Base-by-base conservation (phyloP, 2,888 invertebrate genomes). In the Sepiola atlantica region DNA sequence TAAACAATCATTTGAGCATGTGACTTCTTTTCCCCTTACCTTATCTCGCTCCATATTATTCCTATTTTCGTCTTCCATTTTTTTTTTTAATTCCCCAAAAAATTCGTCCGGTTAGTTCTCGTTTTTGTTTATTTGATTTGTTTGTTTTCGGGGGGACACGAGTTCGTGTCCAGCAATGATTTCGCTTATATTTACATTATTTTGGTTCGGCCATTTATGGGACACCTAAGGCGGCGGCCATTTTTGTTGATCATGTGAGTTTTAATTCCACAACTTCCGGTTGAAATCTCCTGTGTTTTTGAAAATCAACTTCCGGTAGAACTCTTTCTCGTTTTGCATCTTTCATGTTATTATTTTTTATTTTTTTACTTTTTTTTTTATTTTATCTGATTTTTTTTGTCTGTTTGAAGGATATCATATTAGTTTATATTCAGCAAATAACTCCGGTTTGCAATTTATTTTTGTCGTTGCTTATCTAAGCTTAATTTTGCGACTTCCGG, bases 171-270 rank as follows among this genome's bases (percentile, higher is more conserved):
- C 77, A 77, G 21, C 1, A 77, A 77, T n/a, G 12, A 18, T n/a
- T 16, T 77, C 14, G n/a, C 32, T 77, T 77, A 16, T 77, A 77
- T 77, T 77, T 77, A 77, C 92, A 92, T 92, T 4, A 35, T 55
- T 55, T 55, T 92, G 92, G 77, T n/a, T n/a, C 35, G 92, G 77
- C 77, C 77, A 32, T 77, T 77, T 32, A 77, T 16, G 77, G 32
- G 77, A 77, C 55, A 35, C 8, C 21, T 35, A 55, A 93, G 57
- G 55, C 55, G 93, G 57, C 35, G 35, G 55, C 93, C 93, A 93
- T 93, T 93, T 45, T 93, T 93, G 93, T 61, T 35, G 35, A 93
- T 93, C 93, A 93, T 93, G 93, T 93, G 93, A 93, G 45, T 35
- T n/a, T 92, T 8, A 45, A 4, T 45, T 55, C 16, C 18, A 14